Base-by-base conservation (phyloP, 2,113 vertebrate genomes). In the Megalops atlanticus region DNA sequence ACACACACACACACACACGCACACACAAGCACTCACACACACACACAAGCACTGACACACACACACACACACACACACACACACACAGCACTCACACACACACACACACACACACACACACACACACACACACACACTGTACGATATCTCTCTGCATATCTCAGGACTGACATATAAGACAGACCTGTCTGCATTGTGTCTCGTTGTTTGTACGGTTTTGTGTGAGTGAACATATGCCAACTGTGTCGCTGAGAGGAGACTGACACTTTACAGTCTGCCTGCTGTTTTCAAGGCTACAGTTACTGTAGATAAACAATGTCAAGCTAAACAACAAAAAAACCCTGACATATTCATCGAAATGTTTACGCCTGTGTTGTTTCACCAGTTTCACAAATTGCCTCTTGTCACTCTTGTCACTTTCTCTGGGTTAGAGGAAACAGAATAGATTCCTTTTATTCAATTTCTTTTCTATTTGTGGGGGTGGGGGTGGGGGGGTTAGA, bases 241-340 rank as follows among this genome's bases (percentile, higher is more conserved):
- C 69, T 80, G 79, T 39, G 45, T 45, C 38, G 45, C 12, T 3
- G 47, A 52, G 69, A 73, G 78, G 47, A 52, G 69, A 73, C 69
- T 80, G 79, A 70, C 79, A 74, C n/a, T 74, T 80, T 73, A 39
- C 78, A 72, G 78, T 27, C 36, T 27, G 69, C 70, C 45, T 80
- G 33, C 69, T 74, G 70, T 52, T 80, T 76, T 74, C 33, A 73
- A 80, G 35, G 47, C 79, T 73, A 52, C 31, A 80, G 69, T 58
- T 64, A 24, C 0, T 4, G 8, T 49, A 38, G 68, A 72, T 79
- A 72, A 79, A 79, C 78, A 79, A 79, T 79, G 78, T 36, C 78
- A 79, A 41, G 21, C 49, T 69, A 71, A 70, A 68, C 39, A 47
- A 70, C 40, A 69, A 78, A 78, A 71, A 47, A n/a, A 54, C 15